phyloP scores from a whole-genome alignment of 1,140 invertebrate species.

The Meloidogyne floridensis region DNA sequence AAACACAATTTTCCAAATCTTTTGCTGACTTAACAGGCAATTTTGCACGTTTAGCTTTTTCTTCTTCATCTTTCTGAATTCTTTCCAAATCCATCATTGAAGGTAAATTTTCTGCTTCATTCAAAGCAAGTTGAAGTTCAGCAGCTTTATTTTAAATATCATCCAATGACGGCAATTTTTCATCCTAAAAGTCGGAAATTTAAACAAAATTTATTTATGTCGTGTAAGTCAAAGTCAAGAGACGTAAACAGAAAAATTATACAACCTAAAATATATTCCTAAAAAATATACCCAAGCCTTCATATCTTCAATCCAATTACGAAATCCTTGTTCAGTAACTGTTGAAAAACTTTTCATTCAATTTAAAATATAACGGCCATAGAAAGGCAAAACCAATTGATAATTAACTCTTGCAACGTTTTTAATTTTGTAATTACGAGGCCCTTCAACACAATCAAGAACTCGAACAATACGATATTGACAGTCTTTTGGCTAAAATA shows the following conservation, averaged over 20 bases:
- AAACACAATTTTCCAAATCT: conserved; percentile 13
- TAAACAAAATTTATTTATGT: no score
- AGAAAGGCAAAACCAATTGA: conserved; percentile 17
- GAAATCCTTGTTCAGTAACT: conserved; percentile 25
- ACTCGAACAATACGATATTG: background rate
- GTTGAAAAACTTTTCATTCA: conserved; percentile 19
- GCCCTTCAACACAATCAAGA: no score
- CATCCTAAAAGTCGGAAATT: background rate
- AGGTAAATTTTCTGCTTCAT: conserved; percentile 19
- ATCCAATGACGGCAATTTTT: conserved; percentile 17
- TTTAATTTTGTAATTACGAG: background rate
- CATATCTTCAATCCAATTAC: conserved; percentile 23
- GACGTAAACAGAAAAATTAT: no score
- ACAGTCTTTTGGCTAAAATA: conserved; percentile 20
- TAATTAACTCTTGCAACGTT: conserved; percentile 5
- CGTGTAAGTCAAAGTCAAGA: no score
- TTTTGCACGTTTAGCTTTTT: conserved; percentile 14
- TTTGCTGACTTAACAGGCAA: conserved; percentile 9
- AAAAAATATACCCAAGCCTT: conserved; percentile 8
- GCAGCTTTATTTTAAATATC: conserved; percentile 22
- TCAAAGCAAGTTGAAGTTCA: conserved; percentile 15
- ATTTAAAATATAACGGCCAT: conserved; percentile 20
- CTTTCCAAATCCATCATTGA: conserved; percentile 6
- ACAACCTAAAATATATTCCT: no score
- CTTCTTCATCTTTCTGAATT: background rate